Evolutionary conservation across 2,888 invertebrate species (phyloP), one percentile per base, ranked within the genome.

Genomic region (Coelinius sp.): DNA sequence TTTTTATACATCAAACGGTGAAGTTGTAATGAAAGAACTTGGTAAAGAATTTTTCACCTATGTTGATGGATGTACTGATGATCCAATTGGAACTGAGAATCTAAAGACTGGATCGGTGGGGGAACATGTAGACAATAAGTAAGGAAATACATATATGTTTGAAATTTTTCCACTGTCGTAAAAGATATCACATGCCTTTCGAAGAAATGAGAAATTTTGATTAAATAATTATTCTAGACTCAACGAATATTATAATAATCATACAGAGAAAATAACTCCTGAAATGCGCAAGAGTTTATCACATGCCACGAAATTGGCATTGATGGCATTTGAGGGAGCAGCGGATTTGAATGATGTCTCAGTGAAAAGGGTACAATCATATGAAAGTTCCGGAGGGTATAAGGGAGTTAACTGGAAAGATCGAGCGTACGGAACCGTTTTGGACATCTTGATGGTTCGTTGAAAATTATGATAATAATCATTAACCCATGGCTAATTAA

Each of bases 361-460:
- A 0, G n/a, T 27, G 0, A 24, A 22, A 5, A n/a, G 5, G 1
- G n/a, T 65, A 8, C 0, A 5, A 0, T 68, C 68, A 3, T 63
- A 8, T 31, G 12, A 8, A 24, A 22, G 0, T 73, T 70, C 62
- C 12, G 62, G 64, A 0, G 85, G 84, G 7, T 80, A 81, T 70
- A 68, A 46, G 7, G 6, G 31, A 1, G 74, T 80, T 0, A 83
- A 83, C 72, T 86, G 86, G 86, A 86, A 83, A 35, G 74, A 80
- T 6, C 73, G 77, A 38, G 78, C 80, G 52, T 86, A 83, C 67
- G 73, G 80, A 2, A 82, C 76, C 1, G 79, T 85, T 7, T 17
- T 46, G 17, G 44, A 46, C 68, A 84, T 83, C 82, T 85, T 86
- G 4, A 83, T 83, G 82, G 85, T 86, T 31, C 8, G 14, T 46